Percentiles rank a stretch among this genome's conserved stretches.
These are phyloP conservation scores for Himalopsyche anomala DNA, from an alignment of 2,888 invertebrate genomes.

Conservation along the genomic window DNA sequence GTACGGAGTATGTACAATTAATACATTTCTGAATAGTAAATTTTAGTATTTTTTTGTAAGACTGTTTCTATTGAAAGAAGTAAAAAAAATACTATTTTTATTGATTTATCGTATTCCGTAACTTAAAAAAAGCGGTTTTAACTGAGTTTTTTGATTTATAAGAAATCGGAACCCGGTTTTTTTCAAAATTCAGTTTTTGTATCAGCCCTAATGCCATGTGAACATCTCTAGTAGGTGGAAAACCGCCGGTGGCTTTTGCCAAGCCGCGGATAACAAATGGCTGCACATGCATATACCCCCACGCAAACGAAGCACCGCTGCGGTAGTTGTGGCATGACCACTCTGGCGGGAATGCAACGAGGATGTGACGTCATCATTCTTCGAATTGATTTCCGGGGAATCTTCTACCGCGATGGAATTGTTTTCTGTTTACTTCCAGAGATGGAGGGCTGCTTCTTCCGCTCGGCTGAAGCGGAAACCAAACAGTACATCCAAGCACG, in stretches of 20 bases:
- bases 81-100: no score
- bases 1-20: no score
- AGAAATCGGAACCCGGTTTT: no score
- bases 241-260: not conserved
- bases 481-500: not conserved
- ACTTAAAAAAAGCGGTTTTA: no score
- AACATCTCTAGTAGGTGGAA: no score
- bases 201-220: no score
- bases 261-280: not conserved
- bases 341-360: not conserved
- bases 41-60: no score
- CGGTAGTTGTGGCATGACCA: not conserved
- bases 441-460: slow-evolving; percentile 16
- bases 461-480: slow-evolving; percentile 26
- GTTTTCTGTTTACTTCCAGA: not conserved
- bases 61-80: no score
- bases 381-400: slow-evolving; percentile 24
- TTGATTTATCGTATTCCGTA: no score
- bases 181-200: no score
- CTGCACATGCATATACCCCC: not conserved
- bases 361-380: slow-evolving; percentile 28
- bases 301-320: not conserved
- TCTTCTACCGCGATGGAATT: slow-evolving; percentile 3
- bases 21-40: no score
- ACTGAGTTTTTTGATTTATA: no score